Conservation (phyloP, 2,888 invertebrate species). For the Osmoderma eremita region DNA sequence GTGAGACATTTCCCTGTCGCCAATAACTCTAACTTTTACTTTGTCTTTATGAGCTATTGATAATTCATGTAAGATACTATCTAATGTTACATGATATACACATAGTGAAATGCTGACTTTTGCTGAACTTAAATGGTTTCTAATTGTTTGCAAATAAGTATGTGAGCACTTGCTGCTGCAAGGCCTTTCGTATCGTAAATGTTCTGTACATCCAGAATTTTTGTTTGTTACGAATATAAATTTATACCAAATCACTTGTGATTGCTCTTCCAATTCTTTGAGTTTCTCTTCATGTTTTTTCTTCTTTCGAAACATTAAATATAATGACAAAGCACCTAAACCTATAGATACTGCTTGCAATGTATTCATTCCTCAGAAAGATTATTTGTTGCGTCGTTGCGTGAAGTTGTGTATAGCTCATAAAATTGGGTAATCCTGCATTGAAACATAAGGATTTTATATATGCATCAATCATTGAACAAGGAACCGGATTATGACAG, state of each 20-base stretch:
- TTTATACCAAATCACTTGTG: conserved; percentile 19
- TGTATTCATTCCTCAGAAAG: not conserved
- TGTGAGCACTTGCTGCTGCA: conserved; percentile 38
- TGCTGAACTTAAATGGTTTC: conserved; percentile 17
- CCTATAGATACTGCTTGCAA: conserved; percentile 2
- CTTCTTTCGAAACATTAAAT: conserved; percentile 15
- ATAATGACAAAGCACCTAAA: not conserved
- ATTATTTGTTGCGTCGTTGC: no score
- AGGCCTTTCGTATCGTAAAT: conserved; percentile 28
- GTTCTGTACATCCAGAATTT: conserved; percentile 35
- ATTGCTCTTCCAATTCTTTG: not conserved
- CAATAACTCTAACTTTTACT: conserved; percentile 33
- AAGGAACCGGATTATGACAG: no score
- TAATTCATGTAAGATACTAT: conserved; percentile 27
- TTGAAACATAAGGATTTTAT: no score
- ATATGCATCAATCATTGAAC: no score
- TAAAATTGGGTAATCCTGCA: no score
- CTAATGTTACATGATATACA: conserved; percentile 37
- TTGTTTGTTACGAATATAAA: conserved; percentile 38
- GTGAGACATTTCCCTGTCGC: conserved; percentile 39
- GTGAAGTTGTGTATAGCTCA: no score
- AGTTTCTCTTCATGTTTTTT: conserved; percentile 18
- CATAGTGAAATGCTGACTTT: conserved; percentile 39
- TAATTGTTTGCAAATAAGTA: conserved; percentile 30
- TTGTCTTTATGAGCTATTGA: conserved; percentile 17